A percentile compares a stretch with the other conserved stretches of the same genome.
Conservation (phyloP, 2,888 invertebrate genomes). For the Campoplex capitator region DNA sequence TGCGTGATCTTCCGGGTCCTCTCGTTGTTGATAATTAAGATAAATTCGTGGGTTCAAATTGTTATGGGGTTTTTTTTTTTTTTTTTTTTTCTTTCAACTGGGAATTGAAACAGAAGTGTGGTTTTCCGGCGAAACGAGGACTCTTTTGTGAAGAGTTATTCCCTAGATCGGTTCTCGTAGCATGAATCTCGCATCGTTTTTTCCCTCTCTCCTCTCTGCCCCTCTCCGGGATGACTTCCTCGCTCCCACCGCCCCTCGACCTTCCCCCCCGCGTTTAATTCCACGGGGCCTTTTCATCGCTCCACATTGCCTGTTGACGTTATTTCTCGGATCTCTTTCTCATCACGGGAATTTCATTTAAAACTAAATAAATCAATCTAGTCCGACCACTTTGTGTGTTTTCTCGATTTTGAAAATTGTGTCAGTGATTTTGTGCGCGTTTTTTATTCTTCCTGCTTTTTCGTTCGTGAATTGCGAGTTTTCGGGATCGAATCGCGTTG, state of each 20-base stretch:
- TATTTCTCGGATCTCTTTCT: constrained; percentile 35
- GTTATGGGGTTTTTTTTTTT: neutral
- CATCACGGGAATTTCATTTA: constrained; percentile 26
- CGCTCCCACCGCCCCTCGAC: constrained; percentile 39
- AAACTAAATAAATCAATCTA: neutral
- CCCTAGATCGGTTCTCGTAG: constrained; percentile 42
- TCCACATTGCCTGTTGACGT: constrained; percentile 68
- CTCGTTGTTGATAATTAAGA: neutral
- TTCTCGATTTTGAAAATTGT: neutral
- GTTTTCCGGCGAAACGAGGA: constrained; percentile 14
- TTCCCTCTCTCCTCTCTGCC: constrained; percentile 26
- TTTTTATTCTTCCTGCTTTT: neutral
- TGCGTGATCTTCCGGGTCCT: neutral
- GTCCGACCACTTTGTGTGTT: neutral
- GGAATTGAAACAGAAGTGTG: neutral
- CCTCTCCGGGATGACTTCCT: constrained; percentile 43
- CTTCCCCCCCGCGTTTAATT: constrained; percentile 56
- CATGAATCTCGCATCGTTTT: constrained; percentile 56
- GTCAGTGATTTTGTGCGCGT: constrained; percentile 1
- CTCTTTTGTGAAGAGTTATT: constrained; percentile 17
- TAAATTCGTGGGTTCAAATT: neutral
- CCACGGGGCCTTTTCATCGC: constrained; percentile 63
- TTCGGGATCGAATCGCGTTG: neutral
- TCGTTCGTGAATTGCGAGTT: neutral
- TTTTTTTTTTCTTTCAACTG: neutral